Conservation (phyloP, 2,888 invertebrate genomes). For the Polymixis lichenea region DNA sequence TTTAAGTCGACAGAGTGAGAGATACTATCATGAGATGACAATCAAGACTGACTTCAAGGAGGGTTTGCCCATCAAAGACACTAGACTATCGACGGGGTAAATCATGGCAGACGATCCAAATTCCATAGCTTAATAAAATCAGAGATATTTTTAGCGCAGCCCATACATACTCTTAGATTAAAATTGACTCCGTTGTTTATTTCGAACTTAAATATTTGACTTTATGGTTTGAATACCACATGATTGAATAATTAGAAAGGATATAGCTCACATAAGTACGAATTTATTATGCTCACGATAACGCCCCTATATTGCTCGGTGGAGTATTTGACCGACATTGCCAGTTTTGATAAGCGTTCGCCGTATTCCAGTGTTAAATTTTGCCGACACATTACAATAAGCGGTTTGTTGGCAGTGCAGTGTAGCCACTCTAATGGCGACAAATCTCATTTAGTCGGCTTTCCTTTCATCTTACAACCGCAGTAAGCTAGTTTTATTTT, state of each 20-base stretch:
- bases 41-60: slow-evolving; percentile 16
- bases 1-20: slow-evolving; percentile 17
- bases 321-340: slow-evolving; percentile 77
- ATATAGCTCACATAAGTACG: slow-evolving; percentile 51
- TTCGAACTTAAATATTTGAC: background rate
- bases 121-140: background rate
- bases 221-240: slow-evolving; percentile 18
- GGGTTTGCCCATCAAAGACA: slow-evolving; percentile 8
- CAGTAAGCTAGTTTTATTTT: slow-evolving; percentile 52
- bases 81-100: background rate
- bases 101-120: slow-evolving; percentile 5
- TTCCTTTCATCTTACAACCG: slow-evolving; percentile 51
- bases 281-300: slow-evolving; percentile 73
- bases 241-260: slow-evolving; percentile 55
- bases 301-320: slow-evolving; percentile 78
- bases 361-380: slow-evolving; percentile 62
- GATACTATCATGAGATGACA: slow-evolving; percentile 43
- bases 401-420: slow-evolving; percentile 53
- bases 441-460: slow-evolving; percentile 43
- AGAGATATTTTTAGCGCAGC: slow-evolving; percentile 12
- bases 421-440: slow-evolving; percentile 50
- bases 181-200: background rate
- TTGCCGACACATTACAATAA: slow-evolving; percentile 56
- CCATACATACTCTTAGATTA: background rate
- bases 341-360: slow-evolving; percentile 74